These are phyloP conservation scores for Lordiphosa collinella DNA, from an alignment of 1,140 invertebrate species.

Conservation along the genomic window DNA sequence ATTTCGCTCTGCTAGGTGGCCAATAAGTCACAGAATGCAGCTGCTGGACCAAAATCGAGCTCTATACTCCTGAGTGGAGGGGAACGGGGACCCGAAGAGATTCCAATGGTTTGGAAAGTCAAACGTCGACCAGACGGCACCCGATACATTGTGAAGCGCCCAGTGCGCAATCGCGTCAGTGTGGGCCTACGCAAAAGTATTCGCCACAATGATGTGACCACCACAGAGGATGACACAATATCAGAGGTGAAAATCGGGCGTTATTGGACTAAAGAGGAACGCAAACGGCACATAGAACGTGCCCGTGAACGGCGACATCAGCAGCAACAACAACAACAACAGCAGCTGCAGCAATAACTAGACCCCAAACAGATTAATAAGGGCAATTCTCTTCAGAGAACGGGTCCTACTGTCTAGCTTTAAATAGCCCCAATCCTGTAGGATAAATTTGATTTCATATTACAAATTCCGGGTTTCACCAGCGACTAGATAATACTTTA, in stretches of 20 bases:
- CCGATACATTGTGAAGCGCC: conserved; percentile 88
- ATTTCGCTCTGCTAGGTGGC: conserved; percentile 32
- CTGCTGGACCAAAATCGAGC: conserved; percentile 16
- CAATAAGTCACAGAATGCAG: conserved; percentile 20
- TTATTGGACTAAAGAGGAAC: conserved; percentile 90
- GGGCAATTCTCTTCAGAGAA: no score
- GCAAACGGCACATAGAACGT: conserved; percentile 87
- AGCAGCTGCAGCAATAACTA: conserved; percentile 27
- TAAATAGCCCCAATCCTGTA: conserved; percentile 11
- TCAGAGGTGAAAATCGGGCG: conserved; percentile 90
- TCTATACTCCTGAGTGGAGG: conserved; percentile 21
- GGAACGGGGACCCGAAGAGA: conserved; percentile 37
- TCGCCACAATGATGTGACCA: conserved; percentile 84
- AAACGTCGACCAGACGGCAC: conserved; percentile 89
- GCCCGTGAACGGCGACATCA: conserved; percentile 84
- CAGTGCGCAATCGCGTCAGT: conserved; percentile 85
- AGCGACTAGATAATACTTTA: conserved; percentile 13
- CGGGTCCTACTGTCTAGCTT: conserved; percentile 16
- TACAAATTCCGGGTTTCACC: conserved; percentile 28
- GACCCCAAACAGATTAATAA: not conserved
- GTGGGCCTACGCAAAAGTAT: conserved; percentile 78
- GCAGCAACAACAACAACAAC: conserved; percentile 80
- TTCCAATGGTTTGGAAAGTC: conserved; percentile 88
- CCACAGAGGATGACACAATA: conserved; percentile 90
- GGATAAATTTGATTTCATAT: conserved; percentile 11